These are phyloP conservation scores for Microchirus variegatus DNA, from an alignment of 2,797 vertebrate genomes.

Conservation along the genomic window DNA sequence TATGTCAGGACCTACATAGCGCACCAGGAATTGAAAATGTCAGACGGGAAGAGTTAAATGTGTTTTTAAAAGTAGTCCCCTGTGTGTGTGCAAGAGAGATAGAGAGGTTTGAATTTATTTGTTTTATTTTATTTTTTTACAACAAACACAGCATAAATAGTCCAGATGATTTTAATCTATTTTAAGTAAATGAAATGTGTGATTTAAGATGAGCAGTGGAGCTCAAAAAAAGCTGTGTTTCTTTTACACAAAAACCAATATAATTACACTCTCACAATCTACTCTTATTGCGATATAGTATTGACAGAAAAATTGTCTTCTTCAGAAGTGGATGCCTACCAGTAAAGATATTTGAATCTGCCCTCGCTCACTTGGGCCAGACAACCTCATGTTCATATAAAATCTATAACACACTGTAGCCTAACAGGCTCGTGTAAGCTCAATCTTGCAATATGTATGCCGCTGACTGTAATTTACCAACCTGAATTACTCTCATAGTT, in stretches of 20 bases:
- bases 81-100: not conserved
- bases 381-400: constrained; percentile 24
- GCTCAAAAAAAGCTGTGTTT: not conserved
- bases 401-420: constrained; percentile 41
- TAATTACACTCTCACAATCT: constrained; percentile 26
- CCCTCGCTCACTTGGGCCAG: constrained; percentile 13
- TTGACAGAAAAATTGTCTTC: constrained; percentile 20
- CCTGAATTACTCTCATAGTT: constrained; percentile 56
- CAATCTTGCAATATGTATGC: constrained; percentile 14
- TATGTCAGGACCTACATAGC: constrained; percentile 43
- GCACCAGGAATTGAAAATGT: constrained; percentile 21
- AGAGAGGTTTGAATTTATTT: not conserved
- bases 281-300: constrained; percentile 21
- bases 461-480: constrained; percentile 59
- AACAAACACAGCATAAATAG: constrained; percentile 1
- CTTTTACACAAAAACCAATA: constrained; percentile 18
- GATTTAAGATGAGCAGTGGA: constrained; percentile 1
- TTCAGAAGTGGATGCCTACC: constrained; percentile 10
- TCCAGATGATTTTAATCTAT: not conserved
- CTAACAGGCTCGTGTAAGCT: constrained; percentile 24
- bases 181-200: not conserved
- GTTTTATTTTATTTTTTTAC: constrained; percentile 5
- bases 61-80: constrained; percentile 3
- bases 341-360: constrained; percentile 22
- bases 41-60: constrained; percentile 10